Evolutionary conservation across 2,113 vertebrate genomes (phyloP), one percentile per base, ranked within the genome.

Genomic region (Phalacrocorax brasilianus): DNA sequence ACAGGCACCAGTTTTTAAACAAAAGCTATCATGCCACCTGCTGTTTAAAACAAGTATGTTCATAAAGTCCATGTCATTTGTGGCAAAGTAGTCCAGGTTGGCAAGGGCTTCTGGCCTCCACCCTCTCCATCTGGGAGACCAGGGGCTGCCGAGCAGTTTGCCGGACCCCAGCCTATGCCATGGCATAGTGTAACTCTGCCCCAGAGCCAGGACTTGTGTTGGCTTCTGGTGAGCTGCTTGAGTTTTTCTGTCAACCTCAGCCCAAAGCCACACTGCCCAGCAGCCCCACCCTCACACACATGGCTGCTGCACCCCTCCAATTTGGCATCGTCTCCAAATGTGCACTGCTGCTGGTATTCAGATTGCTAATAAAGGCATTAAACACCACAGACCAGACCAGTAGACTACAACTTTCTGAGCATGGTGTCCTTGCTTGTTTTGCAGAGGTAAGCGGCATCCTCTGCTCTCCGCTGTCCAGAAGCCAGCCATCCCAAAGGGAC

Each of bases 1-100:
- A 35, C 5, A 4, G 23, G 56, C 74, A 56, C 3, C 9, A 18
- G 35, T 14, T 78, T 87, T 92, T n/a, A 92, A 79, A 73, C 11
- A 62, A 50, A 89, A 88, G 38, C 93, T 79, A 49, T 50, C 14
- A 0, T 83, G 97, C 97, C 97, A 97, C 87, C 97, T 97, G 90
- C 94, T 74, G 97, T 95, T 70, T 49, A 49, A 83, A 87, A n/a
- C 6, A 28, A 55, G 87, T 61, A 91, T 5, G 13, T 44, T 49
- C 81, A 42, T 3, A 15, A 63, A 30, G 15, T 3, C 52, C 52
- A 28, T 21, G 17, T 33, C 7, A 1, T 3, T 21, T 1, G 5
- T 11, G 23, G 28, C 13, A n/a, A 17, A 56, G 21, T 8, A 11
- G 9, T 9, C 21, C 66, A 17, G 35, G 12, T 3, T 27, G 20